A percentile compares a stretch with the other conserved stretches of the same genome.
Conservation (phyloP, 2,888 invertebrate genomes). For the Troides helena region DNA sequence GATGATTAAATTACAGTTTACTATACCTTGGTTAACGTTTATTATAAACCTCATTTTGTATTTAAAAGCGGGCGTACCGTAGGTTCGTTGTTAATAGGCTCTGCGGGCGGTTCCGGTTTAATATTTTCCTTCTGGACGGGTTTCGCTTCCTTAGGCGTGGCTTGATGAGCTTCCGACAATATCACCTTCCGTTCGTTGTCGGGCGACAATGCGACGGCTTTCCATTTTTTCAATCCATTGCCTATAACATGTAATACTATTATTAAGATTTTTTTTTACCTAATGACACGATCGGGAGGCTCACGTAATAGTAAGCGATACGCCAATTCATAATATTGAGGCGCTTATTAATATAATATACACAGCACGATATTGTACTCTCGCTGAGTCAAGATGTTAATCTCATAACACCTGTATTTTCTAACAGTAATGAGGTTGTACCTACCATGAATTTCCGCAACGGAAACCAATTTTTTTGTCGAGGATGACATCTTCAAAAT, state of each 20-base stretch:
- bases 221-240: constrained; percentile 87
- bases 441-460: too few species aligned
- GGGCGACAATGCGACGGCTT: constrained; percentile 86
- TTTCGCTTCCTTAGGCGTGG: constrained; percentile 46
- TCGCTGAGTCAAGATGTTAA: too few species aligned
- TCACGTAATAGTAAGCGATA: not conserved
- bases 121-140: constrained; percentile 68
- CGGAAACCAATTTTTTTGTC: too few species aligned
- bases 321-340: too few species aligned
- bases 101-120: constrained; percentile 55
- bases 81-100: constrained; percentile 60
- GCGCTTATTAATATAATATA: too few species aligned
- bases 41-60: not conserved
- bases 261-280: not conserved
- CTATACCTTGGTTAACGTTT: not conserved
- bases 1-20: not conserved
- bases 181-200: constrained; percentile 78
- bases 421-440: too few species aligned
- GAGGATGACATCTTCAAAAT: too few species aligned
- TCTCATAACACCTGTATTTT: too few species aligned
- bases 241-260: constrained; percentile 42
- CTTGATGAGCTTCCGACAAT: constrained; percentile 40
- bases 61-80: constrained; percentile 51
- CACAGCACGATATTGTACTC: too few species aligned
- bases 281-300: not conserved